phyloP scores from a whole-genome alignment of 2,113 vertebrate genomes.

The Panthera tigris region DNA sequence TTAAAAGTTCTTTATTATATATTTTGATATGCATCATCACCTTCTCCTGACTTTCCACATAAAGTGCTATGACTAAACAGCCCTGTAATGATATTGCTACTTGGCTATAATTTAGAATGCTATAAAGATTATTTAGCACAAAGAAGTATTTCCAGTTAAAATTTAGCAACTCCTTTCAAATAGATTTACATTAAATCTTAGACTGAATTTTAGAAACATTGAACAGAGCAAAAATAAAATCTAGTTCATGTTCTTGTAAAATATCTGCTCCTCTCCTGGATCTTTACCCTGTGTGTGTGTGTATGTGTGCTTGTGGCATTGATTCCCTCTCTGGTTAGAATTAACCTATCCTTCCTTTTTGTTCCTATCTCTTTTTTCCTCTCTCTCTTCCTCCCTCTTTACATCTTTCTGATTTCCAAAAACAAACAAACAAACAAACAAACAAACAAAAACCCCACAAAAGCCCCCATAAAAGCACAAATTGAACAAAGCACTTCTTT shows the following conservation, averaged over 20 bases:
- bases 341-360: background rate
- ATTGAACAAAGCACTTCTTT: background rate
- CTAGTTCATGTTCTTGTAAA: constrained; percentile 63
- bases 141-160: constrained; percentile 78
- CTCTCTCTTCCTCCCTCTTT: background rate
- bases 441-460: background rate
- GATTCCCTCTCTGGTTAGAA: background rate
- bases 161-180: constrained; percentile 79
- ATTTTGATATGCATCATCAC: constrained; percentile 76
- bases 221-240: constrained; percentile 74
- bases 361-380: background rate
- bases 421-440: background rate
- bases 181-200: constrained; percentile 75
- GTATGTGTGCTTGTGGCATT: background rate
- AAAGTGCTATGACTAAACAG: constrained; percentile 75
- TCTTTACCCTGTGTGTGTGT: background rate
- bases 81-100: constrained; percentile 74
- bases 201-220: constrained; percentile 67
- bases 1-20: constrained; percentile 77
- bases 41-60: constrained; percentile 74
- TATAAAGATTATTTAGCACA: constrained; percentile 80
- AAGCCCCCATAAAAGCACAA: background rate
- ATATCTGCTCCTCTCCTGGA: background rate
- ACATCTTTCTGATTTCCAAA: background rate
- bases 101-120: constrained; percentile 77